A percentile compares a stretch with the other conserved stretches of the same genome.
These are phyloP conservation scores for Dolichotis patagonum DNA, from an alignment of 2,113 vertebrate species.

Conservation along the genomic window DNA sequence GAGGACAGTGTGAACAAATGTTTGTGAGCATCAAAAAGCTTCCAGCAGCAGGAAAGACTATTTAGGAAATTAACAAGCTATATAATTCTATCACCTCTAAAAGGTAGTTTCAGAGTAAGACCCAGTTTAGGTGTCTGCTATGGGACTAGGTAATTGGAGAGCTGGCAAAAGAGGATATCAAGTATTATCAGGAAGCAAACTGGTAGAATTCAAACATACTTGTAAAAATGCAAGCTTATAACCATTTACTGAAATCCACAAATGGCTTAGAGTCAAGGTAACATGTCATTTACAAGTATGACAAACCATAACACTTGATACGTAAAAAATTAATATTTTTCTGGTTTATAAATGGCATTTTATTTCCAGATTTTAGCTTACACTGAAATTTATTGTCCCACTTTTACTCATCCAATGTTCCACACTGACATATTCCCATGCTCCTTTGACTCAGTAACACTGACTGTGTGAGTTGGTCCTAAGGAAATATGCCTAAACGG, in stretches of 20 bases:
- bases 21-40: neutral
- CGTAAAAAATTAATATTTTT: no score
- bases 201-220: neutral
- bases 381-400: neutral
- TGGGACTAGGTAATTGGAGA: no score
- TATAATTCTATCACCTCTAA: neutral
- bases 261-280: neutral
- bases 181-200: neutral
- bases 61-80: neutral
- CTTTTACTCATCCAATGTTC: neutral
- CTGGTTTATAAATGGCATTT: neutral
- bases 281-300: neutral
- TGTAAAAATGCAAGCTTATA: neutral
- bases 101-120: neutral
- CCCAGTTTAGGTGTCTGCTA: neutral
- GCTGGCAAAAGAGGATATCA: accelerated
- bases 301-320: neutral
- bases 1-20: neutral
- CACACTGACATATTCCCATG: neutral
- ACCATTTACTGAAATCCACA: neutral
- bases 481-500: neutral
- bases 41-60: neutral
- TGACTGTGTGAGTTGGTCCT: neutral
- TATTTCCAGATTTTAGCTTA: neutral
- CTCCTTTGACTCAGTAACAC: neutral